Percentiles rank a stretch among this genome's conserved stretches.
Evolutionary conservation across 23 tunicate species (phyloP).

Genomic region (Phallusia fumigata): DNA sequence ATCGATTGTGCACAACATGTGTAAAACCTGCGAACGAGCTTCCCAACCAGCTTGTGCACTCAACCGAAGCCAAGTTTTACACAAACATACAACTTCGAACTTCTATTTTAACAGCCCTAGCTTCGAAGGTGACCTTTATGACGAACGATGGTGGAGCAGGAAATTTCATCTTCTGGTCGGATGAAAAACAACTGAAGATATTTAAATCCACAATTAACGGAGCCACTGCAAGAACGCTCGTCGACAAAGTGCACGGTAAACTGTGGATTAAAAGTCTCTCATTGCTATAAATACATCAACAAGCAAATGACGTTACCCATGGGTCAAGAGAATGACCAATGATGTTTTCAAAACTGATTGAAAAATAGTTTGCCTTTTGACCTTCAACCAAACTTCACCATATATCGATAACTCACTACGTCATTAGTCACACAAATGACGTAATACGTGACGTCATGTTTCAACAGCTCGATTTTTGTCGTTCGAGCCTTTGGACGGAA

Average conservation of each 20-base stretch:
- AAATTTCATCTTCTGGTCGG: background rate
- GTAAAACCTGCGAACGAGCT: too few relatives aligned
- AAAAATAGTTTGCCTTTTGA: too few relatives aligned
- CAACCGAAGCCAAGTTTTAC: too few relatives aligned
- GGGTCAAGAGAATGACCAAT: too few relatives aligned
- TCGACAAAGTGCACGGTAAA: background rate
- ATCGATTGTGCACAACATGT: too few relatives aligned
- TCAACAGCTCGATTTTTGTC: slow-evolving; percentile 62
- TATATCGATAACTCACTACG: background rate
- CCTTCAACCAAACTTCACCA: too few relatives aligned
- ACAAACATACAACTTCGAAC: background rate
- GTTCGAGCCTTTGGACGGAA: slow-evolving; percentile 54
- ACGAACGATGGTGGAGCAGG: background rate
- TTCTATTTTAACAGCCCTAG: background rate
- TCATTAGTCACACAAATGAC: background rate
- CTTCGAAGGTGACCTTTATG: background rate
- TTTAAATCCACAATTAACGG: background rate
- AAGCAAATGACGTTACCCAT: too few relatives aligned
- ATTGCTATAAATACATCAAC: too few relatives aligned
- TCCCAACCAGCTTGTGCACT: too few relatives aligned
- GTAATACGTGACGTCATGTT: background rate
- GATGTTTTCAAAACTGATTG: too few relatives aligned
- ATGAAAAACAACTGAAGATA: background rate
- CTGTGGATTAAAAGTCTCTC: too few relatives aligned
- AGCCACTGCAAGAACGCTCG: background rate